Evolutionary conservation across 2,113 vertebrate species (phyloP).

Genomic region (Taxidea taxus): DNA sequence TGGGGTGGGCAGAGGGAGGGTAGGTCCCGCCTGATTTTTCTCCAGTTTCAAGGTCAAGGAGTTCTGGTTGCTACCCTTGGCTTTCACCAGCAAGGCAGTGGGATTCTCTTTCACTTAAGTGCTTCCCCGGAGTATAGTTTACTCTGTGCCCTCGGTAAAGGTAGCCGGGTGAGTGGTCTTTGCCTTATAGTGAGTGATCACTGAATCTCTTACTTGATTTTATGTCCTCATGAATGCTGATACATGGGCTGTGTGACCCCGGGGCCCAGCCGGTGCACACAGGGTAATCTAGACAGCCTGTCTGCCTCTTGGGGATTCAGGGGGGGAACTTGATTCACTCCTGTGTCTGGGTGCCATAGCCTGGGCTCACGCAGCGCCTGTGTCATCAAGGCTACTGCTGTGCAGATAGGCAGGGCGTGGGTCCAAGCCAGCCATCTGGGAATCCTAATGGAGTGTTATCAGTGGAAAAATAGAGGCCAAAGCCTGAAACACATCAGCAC

Average conservation of each 20-base stretch:
- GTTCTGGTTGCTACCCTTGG: neutral
- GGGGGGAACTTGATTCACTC: neutral
- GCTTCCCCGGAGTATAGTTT: conserved; percentile 39
- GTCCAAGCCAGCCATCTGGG: neutral
- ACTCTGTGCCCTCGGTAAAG: conserved; percentile 19
- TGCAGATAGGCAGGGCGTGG: neutral
- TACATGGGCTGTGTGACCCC: neutral
- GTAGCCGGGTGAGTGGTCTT: neutral
- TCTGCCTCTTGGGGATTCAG: neutral
- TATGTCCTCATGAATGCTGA: conserved; percentile 38
- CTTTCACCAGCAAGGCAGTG: conserved; percentile 22
- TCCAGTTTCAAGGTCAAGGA: conserved; percentile 43
- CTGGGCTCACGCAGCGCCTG: neutral
- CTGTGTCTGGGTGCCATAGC: neutral
- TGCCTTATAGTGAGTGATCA: neutral
- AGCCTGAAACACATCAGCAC: neutral
- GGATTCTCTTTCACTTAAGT: conserved; percentile 71
- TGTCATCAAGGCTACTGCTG: neutral
- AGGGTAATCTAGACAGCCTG: neutral
- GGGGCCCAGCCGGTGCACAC: accelerated
- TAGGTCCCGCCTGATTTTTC: neutral
- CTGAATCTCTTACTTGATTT: conserved; percentile 35
- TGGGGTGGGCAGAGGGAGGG: neutral
- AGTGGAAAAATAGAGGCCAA: neutral
- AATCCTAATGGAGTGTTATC: neutral